Percentiles rank a stretch among this genome's conserved stretches.
phyloP scores from a whole-genome alignment of 1,140 invertebrate genomes.

The Rhyacophila brunnea region DNA sequence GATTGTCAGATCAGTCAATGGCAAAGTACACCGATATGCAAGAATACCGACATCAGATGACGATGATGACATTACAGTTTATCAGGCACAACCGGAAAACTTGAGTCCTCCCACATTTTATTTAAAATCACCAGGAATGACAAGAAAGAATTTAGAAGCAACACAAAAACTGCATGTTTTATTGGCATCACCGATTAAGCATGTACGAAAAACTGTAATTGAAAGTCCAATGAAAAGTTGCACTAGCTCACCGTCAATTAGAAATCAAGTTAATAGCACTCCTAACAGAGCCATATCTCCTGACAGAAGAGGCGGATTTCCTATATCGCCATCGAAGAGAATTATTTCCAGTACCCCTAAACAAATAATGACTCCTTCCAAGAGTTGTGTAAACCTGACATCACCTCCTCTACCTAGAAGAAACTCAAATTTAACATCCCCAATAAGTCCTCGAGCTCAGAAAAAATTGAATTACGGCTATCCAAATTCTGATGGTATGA shows the following conservation, averaged over 20 bases:
- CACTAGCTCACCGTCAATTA: slow-evolving; percentile 50
- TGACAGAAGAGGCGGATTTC: background rate
- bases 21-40: slow-evolving; percentile 59
- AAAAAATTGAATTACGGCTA: slow-evolving; percentile 56
- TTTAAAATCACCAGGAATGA: slow-evolving; percentile 41
- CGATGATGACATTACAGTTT: slow-evolving; percentile 37
- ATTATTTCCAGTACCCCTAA: slow-evolving; percentile 48
- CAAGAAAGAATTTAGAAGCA: slow-evolving; percentile 61
- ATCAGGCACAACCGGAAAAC: background rate
- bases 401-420: slow-evolving; percentile 35
- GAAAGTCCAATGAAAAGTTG: slow-evolving; percentile 46
- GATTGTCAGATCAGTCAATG: slow-evolving; percentile 62
- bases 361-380: slow-evolving; percentile 42
- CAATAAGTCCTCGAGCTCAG: slow-evolving; percentile 53
- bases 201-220: slow-evolving; percentile 17
- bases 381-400: slow-evolving; percentile 47
- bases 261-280: slow-evolving; percentile 41
- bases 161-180: slow-evolving; percentile 75
- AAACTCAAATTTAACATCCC: slow-evolving; percentile 35
- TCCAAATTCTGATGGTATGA: slow-evolving; percentile 21
- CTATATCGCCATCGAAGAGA: slow-evolving; percentile 46
- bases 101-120: slow-evolving; percentile 32
- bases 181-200: slow-evolving; percentile 66
- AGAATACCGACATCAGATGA: slow-evolving; percentile 59
- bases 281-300: slow-evolving; percentile 34